Conservation (phyloP, 2,113 vertebrate species). For the Ginglymostoma cirratum region DNA sequence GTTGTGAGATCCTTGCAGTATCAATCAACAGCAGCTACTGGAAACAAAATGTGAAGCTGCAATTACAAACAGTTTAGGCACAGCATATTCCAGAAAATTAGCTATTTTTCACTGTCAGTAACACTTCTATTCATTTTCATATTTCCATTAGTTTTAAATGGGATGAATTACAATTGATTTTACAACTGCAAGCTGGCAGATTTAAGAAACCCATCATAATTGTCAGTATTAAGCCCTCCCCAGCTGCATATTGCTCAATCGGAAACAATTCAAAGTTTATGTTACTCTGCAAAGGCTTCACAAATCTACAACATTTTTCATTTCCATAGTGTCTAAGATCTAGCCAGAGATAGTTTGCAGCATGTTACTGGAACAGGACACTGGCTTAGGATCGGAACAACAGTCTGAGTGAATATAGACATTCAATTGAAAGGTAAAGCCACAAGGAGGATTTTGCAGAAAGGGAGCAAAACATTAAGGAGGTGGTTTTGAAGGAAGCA, state of each 20-base stretch:
- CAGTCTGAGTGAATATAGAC: background rate
- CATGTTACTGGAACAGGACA: background rate
- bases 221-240: background rate
- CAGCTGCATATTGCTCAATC: background rate
- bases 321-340: background rate
- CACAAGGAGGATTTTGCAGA: background rate
- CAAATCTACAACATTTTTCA: background rate
- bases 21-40: background rate
- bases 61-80: slow-evolving; percentile 22
- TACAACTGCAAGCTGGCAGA: slow-evolving; percentile 12
- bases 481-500: background rate
- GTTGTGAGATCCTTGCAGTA: background rate
- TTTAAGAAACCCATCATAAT: background rate
- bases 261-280: background rate
- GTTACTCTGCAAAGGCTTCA: background rate
- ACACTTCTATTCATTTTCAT: slow-evolving; percentile 30
- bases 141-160: slow-evolving; percentile 30
- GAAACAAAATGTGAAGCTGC: slow-evolving; percentile 22
- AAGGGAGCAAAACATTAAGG: background rate
- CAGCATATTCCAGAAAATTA: slow-evolving; percentile 29
- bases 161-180: slow-evolving; percentile 29
- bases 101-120: slow-evolving; percentile 30
- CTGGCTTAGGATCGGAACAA: too few relatives aligned
- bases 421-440: background rate
- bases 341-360: background rate